phyloP scores from a whole-genome alignment of 2,113 vertebrate genomes.

The Phasianus colchicus region DNA sequence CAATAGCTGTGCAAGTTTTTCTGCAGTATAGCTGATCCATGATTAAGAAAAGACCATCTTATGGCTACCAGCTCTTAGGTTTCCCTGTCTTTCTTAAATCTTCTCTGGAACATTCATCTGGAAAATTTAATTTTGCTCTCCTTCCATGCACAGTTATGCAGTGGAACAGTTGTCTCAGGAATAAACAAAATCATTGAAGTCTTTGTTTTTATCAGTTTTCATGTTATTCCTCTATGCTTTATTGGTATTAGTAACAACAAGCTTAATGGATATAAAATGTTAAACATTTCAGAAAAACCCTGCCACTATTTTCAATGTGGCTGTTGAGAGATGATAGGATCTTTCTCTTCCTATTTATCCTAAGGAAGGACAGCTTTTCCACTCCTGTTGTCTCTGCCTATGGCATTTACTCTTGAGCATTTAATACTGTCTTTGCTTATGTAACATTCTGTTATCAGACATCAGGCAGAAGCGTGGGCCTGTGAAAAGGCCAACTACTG shows the following conservation, averaged over 20 bases:
- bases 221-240: neutral
- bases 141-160: rapidly evolving
- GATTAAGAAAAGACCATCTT: neutral
- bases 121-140: neutral
- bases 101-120: neutral
- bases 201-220: neutral
- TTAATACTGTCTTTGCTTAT: neutral
- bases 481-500: neutral
- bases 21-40: neutral
- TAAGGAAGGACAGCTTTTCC: neutral
- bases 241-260: neutral
- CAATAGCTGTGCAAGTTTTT: neutral
- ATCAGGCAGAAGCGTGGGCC: neutral
- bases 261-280: neutral
- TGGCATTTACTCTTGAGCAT: neutral
- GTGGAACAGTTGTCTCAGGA: neutral
- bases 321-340: neutral
- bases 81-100: neutral
- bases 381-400: neutral
- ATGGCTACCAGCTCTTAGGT: neutral
- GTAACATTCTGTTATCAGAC: neutral
- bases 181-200: neutral
- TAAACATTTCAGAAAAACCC: neutral
- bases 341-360: neutral
- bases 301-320: neutral